phyloP scores from a whole-genome alignment of 2,888 invertebrate genomes.

The Eupithecia tripunctaria region DNA sequence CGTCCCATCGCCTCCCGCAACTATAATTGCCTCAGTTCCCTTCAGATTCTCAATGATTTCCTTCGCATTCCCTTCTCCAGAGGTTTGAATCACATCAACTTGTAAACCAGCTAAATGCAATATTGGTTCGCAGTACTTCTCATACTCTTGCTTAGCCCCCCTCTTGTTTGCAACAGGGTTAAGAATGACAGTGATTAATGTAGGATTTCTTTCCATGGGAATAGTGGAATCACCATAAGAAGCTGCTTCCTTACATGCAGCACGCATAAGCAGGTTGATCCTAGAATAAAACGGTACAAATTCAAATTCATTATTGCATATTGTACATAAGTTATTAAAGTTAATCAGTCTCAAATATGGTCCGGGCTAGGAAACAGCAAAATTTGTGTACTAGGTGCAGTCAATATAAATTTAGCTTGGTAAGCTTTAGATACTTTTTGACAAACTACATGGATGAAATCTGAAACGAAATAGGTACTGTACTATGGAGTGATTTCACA shows the following conservation, averaged over 20 bases:
- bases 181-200: conserved; percentile 92
- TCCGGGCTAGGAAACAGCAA: no score
- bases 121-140: conserved; percentile 96
- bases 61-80: conserved; percentile 95
- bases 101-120: conserved; percentile 95
- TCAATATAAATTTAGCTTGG: no score
- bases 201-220: conserved; percentile 85
- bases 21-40: conserved; percentile 92
- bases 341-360: no score
- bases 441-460: no score
- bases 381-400: no score
- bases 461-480: not conserved
- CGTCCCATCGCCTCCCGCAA: conserved; percentile 98
- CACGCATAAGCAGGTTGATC: conserved; percentile 90
- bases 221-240: conserved; percentile 88
- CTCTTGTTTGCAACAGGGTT: conserved; percentile 96
- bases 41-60: conserved; percentile 90
- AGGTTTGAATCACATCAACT: conserved; percentile 87
- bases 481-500: no score
- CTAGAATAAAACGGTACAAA: conserved; percentile 73
- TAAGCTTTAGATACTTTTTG: no score
- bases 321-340: no score
- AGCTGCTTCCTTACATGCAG: conserved; percentile 91
- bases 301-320: no score
- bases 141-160: conserved; percentile 88